Percentiles rank a stretch among this genome's conserved stretches.
phyloP scores from a whole-genome alignment of 2,888 invertebrate genomes.

The Mechanitis messenoides region DNA sequence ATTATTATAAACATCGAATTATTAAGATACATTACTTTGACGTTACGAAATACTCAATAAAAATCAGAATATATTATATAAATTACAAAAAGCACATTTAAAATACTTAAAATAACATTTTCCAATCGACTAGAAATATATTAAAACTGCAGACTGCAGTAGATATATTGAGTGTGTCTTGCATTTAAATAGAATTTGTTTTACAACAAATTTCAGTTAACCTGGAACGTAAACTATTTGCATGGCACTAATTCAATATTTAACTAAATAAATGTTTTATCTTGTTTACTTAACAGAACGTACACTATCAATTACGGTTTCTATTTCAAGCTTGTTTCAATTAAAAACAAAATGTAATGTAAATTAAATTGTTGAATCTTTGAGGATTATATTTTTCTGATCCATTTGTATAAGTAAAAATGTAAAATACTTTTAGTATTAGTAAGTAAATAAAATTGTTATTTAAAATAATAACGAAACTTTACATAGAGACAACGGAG shows the following conservation, averaged over 20 bases:
- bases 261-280: background rate
- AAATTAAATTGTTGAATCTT: conserved; percentile 5
- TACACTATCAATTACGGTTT: background rate
- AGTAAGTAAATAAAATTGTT: no score
- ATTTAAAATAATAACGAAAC: no score
- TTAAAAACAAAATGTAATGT: background rate
- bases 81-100: background rate
- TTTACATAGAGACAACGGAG: no score
- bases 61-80: no score
- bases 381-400: conserved; percentile 14
- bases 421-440: no score
- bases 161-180: background rate
- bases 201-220: conserved; percentile 4
- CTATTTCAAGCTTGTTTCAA: background rate
- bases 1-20: no score
- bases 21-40: no score
- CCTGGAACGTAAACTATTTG: background rate
- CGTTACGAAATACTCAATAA: no score
- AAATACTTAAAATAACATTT: background rate
- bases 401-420: no score
- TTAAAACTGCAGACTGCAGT: background rate
- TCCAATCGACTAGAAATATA: background rate
- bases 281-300: background rate
- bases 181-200: conserved; percentile 1
- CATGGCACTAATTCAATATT: background rate